phyloP scores from a whole-genome alignment of 2,113 vertebrate species.

The Sebastes fasciatus region DNA sequence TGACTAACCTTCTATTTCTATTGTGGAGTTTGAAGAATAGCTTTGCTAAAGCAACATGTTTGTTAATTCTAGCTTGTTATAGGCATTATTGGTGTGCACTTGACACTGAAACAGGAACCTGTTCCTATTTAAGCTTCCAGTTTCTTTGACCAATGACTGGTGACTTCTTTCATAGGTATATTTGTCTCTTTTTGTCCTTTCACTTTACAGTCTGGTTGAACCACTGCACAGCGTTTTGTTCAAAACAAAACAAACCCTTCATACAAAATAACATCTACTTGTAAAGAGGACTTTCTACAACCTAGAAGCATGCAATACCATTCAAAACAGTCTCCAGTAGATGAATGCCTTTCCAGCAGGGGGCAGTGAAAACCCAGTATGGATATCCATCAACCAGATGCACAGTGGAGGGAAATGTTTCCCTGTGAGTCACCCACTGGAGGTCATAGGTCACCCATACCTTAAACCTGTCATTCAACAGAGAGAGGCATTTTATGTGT shows the following conservation, averaged over 20 bases:
- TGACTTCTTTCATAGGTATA: neutral
- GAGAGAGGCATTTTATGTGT: neutral
- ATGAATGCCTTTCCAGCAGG: constrained; percentile 65
- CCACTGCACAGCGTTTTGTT: neutral
- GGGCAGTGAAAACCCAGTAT: constrained; percentile 58
- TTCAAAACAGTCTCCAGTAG: neutral
- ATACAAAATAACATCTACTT: neutral
- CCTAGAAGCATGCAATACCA: neutral
- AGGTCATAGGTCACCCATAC: neutral
- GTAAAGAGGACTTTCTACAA: neutral
- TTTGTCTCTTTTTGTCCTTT: neutral
- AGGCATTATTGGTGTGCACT: no score
- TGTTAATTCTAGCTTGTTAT: neutral
- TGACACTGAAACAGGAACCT: neutral
- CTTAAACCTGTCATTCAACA: neutral
- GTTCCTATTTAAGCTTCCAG: neutral
- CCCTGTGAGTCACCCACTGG: neutral
- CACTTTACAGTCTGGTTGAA: neutral
- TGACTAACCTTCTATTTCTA: no score
- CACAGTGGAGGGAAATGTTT: neutral
- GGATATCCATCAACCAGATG: neutral
- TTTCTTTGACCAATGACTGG: neutral
- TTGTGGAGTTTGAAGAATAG: no score
- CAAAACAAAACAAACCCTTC: neutral
- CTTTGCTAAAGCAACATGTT: no score